Percentiles rank a stretch among this genome's conserved stretches.
Conservation (phyloP, 2,888 invertebrate species). For the Iselma pallidipennis region DNA sequence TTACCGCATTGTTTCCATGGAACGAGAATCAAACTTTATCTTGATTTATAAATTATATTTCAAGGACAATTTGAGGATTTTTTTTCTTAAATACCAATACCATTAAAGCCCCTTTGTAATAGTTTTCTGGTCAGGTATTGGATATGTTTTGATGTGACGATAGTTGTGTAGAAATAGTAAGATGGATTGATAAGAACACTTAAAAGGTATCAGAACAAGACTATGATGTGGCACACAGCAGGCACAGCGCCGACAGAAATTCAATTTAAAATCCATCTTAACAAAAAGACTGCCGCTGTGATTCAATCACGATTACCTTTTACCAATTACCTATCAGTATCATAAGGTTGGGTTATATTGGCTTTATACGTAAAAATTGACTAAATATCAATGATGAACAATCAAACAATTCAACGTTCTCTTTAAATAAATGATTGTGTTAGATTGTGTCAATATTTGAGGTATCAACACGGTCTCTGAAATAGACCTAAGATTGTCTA, state of each 20-base stretch:
- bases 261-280: conserved; percentile 50
- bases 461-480: not conserved
- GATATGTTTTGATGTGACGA: conserved; percentile 35
- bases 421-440: not conserved
- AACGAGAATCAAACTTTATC: not conserved
- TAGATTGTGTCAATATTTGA: conserved; percentile 1
- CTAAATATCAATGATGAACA: not conserved
- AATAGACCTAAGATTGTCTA: not conserved
- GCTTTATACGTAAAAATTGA: not conserved
- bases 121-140: not conserved
- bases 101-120: not conserved
- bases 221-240: conserved; percentile 38
- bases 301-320: conserved; percentile 52
- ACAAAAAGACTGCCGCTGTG: conserved; percentile 52
- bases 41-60: not conserved
- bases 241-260: conserved; percentile 45
- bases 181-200: conserved; percentile 42
- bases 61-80: not conserved
- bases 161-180: conserved; percentile 31
- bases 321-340: conserved; percentile 49
- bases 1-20: conserved; percentile 3
- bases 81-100: not conserved
- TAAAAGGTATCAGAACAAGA: conserved; percentile 48
- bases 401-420: not conserved
- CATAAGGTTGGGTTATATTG: conserved; percentile 29